phyloP scores from a whole-genome alignment of 1,140 invertebrate species.

The Drosophila nikananu region DNA sequence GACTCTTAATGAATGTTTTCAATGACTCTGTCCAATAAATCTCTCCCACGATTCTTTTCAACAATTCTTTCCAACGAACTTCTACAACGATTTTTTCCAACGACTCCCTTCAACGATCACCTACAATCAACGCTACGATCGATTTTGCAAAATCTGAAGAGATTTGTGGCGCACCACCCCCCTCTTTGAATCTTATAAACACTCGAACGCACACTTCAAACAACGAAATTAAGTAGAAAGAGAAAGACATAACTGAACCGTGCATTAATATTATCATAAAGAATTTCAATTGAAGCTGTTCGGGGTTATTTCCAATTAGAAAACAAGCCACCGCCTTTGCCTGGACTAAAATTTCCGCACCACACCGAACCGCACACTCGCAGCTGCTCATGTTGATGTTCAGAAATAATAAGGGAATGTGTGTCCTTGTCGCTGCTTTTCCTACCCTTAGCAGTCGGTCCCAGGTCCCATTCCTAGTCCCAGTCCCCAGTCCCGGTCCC shows the following conservation, averaged over 20 bases:
- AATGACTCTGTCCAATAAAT: neutral
- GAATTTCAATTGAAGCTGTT: constrained; percentile 50
- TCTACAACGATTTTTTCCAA: neutral
- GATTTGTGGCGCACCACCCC: neutral
- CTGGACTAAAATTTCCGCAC: constrained; percentile 30
- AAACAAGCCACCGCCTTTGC: constrained; percentile 32
- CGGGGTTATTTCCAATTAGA: constrained; percentile 78
- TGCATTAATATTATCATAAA: constrained; percentile 59
- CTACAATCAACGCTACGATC: neutral
- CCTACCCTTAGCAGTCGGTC: constrained; percentile 47
- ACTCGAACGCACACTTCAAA: constrained; percentile 18
- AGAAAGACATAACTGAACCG: constrained; percentile 16
- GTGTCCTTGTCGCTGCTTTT: constrained; percentile 41
- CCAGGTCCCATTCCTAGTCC: neutral
- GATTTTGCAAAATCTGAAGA: constrained; percentile 1
- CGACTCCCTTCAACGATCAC: neutral
- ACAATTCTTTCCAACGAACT: neutral
- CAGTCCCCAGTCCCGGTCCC: neutral
- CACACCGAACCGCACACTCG: constrained; percentile 10
- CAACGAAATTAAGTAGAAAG: constrained; percentile 13
- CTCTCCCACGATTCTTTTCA: neutral
- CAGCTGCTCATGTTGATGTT: constrained; percentile 31
- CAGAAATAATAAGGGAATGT: constrained; percentile 32
- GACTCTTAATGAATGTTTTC: too few species aligned
- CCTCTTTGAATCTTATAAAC: constrained; percentile 30